These are phyloP conservation scores for Sinodicranocentrus sp. DNA, from an alignment of 2,888 invertebrate genomes.

Conservation along the genomic window DNA sequence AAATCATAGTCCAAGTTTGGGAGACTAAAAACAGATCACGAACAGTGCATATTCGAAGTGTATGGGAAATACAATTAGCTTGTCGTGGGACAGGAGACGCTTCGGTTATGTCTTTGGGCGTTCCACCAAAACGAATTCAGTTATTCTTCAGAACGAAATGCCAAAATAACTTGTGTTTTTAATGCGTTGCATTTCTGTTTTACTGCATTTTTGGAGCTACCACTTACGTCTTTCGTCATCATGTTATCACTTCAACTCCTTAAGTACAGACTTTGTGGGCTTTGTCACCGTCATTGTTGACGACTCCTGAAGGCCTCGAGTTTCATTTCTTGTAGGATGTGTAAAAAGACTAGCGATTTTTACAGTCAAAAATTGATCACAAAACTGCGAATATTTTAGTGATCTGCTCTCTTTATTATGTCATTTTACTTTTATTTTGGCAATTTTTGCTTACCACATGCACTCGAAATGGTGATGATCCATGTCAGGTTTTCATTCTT, in stretches of 20 bases:
- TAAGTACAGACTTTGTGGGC: background rate
- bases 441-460: no score
- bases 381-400: background rate
- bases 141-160: constrained; percentile 59
- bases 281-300: background rate
- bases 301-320: constrained; percentile 1
- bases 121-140: constrained; percentile 75
- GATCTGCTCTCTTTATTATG: constrained; percentile 60
- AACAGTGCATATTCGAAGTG: constrained; percentile 7
- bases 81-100: background rate
- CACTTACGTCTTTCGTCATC: background rate
- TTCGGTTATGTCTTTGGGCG: constrained; percentile 70
- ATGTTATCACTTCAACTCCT: no score
- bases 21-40: constrained; percentile 67
- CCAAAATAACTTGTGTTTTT: constrained; percentile 6
- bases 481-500: background rate
- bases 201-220: background rate
- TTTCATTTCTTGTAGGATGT: background rate
- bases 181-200: constrained; percentile 1
- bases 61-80: constrained; percentile 1
- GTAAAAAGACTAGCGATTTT: background rate
- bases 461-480: constrained; percentile 1
- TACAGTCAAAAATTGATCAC: background rate
- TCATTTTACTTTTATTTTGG: constrained; percentile 41
- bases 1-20: constrained; percentile 51